Conservation (phyloP, 37 sponge, comb jelly and placozoan species). For the Trichoplax adhaerens region DNA sequence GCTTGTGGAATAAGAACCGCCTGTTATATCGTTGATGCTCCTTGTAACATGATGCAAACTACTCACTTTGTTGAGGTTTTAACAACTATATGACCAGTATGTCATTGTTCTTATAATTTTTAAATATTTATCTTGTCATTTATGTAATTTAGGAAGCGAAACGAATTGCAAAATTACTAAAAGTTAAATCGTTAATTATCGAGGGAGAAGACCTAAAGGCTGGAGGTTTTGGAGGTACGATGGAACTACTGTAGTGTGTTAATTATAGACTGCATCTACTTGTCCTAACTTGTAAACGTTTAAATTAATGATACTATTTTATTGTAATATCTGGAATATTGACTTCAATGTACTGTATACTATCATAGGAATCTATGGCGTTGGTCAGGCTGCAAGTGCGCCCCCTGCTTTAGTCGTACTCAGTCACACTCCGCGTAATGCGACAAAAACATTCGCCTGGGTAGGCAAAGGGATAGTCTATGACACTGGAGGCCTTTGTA, state of each 20-base stretch:
- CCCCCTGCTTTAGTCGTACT: conserved; percentile 76
- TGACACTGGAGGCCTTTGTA: conserved; percentile 88
- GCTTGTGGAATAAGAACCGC: conserved; percentile 33
- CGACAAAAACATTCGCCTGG: conserved; percentile 77
- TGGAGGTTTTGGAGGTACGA: conserved; percentile 79
- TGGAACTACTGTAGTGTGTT: not conserved
- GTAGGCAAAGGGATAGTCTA: conserved; percentile 98
- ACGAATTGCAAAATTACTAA: not conserved
- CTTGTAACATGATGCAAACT: conserved; percentile 80
- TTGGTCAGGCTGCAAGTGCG: conserved; percentile 80
- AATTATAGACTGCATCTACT: not conserved
- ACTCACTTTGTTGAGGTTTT: conserved; percentile 60
- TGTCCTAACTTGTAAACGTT: conserved; percentile 1
- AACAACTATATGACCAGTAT: not conserved
- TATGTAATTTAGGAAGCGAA: conserved; percentile 3
- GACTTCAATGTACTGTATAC: too few relatives aligned
- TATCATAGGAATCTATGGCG: conserved; percentile 82
- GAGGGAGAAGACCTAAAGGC: conserved; percentile 62
- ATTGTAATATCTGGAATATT: too few relatives aligned
- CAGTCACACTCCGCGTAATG: conserved; percentile 73
- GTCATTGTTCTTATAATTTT: conserved; percentile 5
- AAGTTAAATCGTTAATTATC: conserved; percentile 18
- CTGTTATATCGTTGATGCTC: conserved; percentile 70
- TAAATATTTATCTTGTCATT: conserved; percentile 26
- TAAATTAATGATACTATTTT: not conserved